Evolutionary conservation across 2,888 invertebrate genomes (phyloP), one percentile per base, ranked within the genome.

Genomic region (Acrocyrtus sp.): DNA sequence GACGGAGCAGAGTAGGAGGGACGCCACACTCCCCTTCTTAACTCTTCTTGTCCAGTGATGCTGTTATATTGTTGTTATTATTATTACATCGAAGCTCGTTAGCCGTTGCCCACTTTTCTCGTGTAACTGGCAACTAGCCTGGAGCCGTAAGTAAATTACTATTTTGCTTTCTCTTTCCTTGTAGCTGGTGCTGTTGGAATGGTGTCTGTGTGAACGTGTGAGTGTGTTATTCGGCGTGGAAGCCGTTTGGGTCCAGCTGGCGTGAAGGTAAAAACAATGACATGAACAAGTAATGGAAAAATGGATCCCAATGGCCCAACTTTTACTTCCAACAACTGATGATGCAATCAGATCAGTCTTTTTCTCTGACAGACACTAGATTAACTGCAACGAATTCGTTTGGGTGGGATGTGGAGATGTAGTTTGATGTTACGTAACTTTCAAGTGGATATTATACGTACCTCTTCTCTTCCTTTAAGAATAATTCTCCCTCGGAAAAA

Each of bases 71-170:
- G 51, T 72, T 72, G 63, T 72, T 61, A 62, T 70, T 51, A 66
- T 56, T 58, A 72, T 66, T 72, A 66, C 66, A 72, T 72, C 72
- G 66, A 72, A 72, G 72, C 66, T 72, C 72, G 60, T 68, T 68
- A 53, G 27, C 54, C 61, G 43, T 66, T 72, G 43, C 60, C 61
- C 54, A 47, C 47, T 50, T 53, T 19, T 61, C 22, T 39, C 24
- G 61, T 12, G 34, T 34, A 34, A 12, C 34, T 12, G 34, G 34
- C 34, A 34, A 12, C 34, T n/a, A n/a, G n/a, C n/a, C n/a, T n/a
- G n/a, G n/a, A n/a, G n/a, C n/a, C n/a, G n/a, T n/a, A 34, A 12
- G 34, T 12, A 34, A 34, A 34, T 34, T 34, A 34, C 34, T 8
- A 34, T 34, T 34, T 34, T 34, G 34, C 6, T 34, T 12, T 8